phyloP scores from a whole-genome alignment of 2,888 invertebrate genomes.

The Scaeva pyrastri region DNA sequence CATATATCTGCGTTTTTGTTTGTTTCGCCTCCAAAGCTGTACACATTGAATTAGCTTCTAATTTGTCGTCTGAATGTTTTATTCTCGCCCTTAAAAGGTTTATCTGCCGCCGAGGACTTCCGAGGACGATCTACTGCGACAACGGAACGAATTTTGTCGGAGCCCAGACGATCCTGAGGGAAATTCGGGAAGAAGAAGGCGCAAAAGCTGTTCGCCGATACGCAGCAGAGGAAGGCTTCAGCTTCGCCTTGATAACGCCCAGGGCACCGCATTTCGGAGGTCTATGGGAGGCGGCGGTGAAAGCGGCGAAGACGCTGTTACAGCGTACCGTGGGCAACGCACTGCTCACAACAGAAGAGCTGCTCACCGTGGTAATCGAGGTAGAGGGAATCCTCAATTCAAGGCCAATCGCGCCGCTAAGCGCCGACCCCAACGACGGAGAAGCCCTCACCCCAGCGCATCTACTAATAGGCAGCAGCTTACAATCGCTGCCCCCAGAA shows the following conservation, averaged over 20 bases:
- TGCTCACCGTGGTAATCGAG: slow-evolving; percentile 72
- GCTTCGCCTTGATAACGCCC: slow-evolving; percentile 67
- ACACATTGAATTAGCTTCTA: too few relatives aligned
- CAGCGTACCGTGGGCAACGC: too few relatives aligned
- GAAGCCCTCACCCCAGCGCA: slow-evolving; percentile 72
- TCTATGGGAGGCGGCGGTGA: slow-evolving; percentile 72
- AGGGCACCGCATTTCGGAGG: slow-evolving; percentile 71
- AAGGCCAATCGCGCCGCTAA: slow-evolving; percentile 68
- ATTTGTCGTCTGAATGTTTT: slow-evolving; percentile 31
- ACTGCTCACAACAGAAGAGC: too few relatives aligned
- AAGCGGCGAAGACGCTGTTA: slow-evolving; percentile 68
- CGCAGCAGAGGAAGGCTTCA: slow-evolving; percentile 57
- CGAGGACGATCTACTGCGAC: slow-evolving; percentile 38
- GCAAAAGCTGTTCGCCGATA: slow-evolving; percentile 22
- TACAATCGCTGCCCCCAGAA: slow-evolving; percentile 43
- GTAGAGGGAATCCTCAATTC: slow-evolving; percentile 77
- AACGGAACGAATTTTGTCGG: slow-evolving; percentile 67
- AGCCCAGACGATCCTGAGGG: slow-evolving; percentile 25
- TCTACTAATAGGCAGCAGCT: slow-evolving; percentile 64
- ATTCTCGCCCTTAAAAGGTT: slow-evolving; percentile 47
- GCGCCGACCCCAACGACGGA: slow-evolving; percentile 73
- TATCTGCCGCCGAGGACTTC: slow-evolving; percentile 38
- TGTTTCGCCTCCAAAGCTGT: slow-evolving; percentile 31
- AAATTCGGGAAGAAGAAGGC: slow-evolving; percentile 33
- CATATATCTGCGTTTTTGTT: too few relatives aligned